Percentiles rank a stretch among this genome's conserved stretches.
phyloP scores from a whole-genome alignment of 2,888 invertebrate genomes.

The Charanyca ferruginea region DNA sequence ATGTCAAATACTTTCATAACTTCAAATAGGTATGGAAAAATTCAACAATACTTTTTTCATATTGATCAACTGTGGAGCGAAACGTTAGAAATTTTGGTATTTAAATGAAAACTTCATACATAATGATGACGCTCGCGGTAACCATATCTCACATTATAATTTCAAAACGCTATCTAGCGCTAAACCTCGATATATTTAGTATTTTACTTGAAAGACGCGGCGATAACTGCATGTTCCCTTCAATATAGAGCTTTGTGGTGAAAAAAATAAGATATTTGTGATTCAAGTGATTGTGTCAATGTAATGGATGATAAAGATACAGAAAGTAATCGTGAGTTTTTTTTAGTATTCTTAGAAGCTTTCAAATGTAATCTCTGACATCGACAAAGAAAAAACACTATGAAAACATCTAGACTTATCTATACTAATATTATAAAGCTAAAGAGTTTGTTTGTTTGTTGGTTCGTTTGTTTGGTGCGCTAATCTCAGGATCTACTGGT shows the following conservation, averaged over 20 bases:
- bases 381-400: no score
- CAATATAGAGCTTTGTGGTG: background rate
- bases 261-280: background rate
- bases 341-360: background rate
- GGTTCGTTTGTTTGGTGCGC: no score
- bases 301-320: constrained; percentile 49
- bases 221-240: constrained; percentile 23
- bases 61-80: constrained; percentile 52
- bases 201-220: constrained; percentile 31
- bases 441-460: no score
- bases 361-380: no score
- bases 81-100: constrained; percentile 77
- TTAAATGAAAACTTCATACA: constrained; percentile 81
- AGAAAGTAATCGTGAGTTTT: constrained; percentile 49
- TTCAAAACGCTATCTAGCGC: constrained; percentile 80
- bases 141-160: constrained; percentile 81
- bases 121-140: constrained; percentile 73
- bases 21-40: constrained; percentile 41
- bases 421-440: no score
- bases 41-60: constrained; percentile 28
- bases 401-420: no score
- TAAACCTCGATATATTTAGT: constrained; percentile 59
- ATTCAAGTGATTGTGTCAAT: constrained; percentile 5
- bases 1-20: constrained; percentile 12
- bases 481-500: no score